Evolutionary conservation across 2,888 invertebrate genomes (phyloP), one percentile per base, ranked within the genome.

Genomic region (Hydriomena furcata): DNA sequence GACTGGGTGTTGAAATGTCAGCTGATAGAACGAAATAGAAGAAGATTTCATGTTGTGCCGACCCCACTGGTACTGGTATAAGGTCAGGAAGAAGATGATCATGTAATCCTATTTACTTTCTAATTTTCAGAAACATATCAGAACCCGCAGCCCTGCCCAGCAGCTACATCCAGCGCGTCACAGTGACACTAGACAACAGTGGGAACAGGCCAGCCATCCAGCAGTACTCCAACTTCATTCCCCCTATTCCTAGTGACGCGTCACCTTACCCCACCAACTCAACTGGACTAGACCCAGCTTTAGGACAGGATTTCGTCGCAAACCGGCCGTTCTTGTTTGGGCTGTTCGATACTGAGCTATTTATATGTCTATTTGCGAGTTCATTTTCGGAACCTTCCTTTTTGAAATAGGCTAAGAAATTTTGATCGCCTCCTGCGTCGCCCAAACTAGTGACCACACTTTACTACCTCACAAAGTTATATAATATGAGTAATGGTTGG

Each of bases 241-340:
- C 45, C 10, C 1, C 32, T 1, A 2, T 31, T 4, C 8, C 7
- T 17, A 5, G 30, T 10, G 21, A 41, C n/a, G n/a, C 30, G 8
- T n/a, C 32, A 2, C 2, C 24, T 8, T 34, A 24, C 2, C n/a
- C 44, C 1, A 38, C 53, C 12, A 47, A 62, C 1, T 65, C 55
- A 0, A 64, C 63, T 0, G 65, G 61, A 0, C 7, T 67, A 1
- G 67, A 65, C 0, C 48, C 53, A 0, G 59, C 52, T 0, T 40
- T 66, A 0, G 71, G 70, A 0, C 54, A 59, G 0, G 62, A 65
- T 10, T 76, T 76, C 10, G 60, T 66, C 0, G 70, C 68, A 0
- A 65, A 76, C 11, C 60, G 60, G 13, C 75, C 76, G 0, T 76
- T 76, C 30, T 46, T 71, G 50, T 75, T 60, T 20, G 71, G 60